Percentiles rank a stretch among this genome's conserved stretches.
phyloP scores from a whole-genome alignment of 2,797 vertebrate genomes.

The Acomys russatus region DNA sequence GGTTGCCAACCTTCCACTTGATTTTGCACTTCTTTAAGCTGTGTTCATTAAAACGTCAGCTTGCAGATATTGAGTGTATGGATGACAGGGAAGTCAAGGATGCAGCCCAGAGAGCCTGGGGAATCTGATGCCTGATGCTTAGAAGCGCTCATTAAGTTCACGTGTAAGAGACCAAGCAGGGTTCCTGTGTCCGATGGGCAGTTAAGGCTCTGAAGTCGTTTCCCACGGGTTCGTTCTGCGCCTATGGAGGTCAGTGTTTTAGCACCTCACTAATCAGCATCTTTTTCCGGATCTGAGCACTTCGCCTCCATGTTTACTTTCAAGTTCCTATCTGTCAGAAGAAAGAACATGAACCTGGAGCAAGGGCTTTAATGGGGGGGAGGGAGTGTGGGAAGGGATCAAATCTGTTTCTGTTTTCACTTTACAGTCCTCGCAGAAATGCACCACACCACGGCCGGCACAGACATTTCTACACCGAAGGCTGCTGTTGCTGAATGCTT shows the following conservation, averaged over 20 bases:
- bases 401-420: constrained; percentile 67
- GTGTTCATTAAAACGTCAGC: constrained; percentile 78
- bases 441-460: not conserved
- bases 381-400: constrained; percentile 51
- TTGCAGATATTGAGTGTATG: constrained; percentile 34
- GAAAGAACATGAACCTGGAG: constrained; percentile 62
- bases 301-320: constrained; percentile 66
- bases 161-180: constrained; percentile 5
- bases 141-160: constrained; percentile 60
- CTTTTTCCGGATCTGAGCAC: constrained; percentile 61
- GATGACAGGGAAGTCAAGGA: constrained; percentile 16
- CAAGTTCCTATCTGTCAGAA: constrained; percentile 74
- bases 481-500: not conserved
- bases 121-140: not conserved
- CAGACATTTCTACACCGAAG: not conserved
- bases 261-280: constrained; percentile 25
- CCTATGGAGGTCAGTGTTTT: not conserved
- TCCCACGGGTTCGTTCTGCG: constrained; percentile 12
- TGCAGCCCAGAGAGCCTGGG: not conserved
- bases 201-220: constrained; percentile 31
- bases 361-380: not conserved
- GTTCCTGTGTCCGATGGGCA: not conserved
- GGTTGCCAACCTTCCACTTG: constrained; percentile 83
- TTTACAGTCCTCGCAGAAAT: constrained; percentile 54
- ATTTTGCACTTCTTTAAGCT: constrained; percentile 79